Evolutionary conservation across 1,140 invertebrate genomes (phyloP).

Genomic region (Macrostomum lignano): DNA sequence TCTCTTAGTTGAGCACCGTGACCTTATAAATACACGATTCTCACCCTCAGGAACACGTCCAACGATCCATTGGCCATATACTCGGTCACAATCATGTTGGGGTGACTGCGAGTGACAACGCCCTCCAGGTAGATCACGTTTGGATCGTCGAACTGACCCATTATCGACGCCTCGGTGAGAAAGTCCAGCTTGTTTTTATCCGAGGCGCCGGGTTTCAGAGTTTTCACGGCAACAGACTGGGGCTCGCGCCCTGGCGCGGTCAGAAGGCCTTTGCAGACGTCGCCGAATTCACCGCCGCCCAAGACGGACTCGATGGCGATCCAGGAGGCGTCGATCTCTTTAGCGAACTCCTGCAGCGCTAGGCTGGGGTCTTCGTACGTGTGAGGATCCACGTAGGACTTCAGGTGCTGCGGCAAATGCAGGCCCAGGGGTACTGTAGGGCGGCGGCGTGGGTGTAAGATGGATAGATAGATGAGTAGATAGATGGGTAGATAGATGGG

Average conservation of each 20-base stretch:
- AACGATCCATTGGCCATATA: constrained; percentile 97
- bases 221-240: constrained; percentile 67
- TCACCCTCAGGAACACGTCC: constrained; percentile 73
- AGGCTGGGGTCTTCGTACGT: constrained; percentile 94
- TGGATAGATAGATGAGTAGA: too few relatives aligned
- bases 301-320: constrained; percentile 94
- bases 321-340: constrained; percentile 81
- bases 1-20: too few relatives aligned
- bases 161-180: constrained; percentile 82
- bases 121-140: constrained; percentile 97
- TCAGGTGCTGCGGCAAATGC: too few relatives aligned
- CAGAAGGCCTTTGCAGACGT: constrained; percentile 72
- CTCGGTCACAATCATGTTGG: constrained; percentile 97
- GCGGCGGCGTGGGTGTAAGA: too few relatives aligned
- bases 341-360: constrained; percentile 73
- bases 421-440: too few relatives aligned
- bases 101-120: constrained; percentile 89
- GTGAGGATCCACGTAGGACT: constrained; percentile 89
- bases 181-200: constrained; percentile 86
- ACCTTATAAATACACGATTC: constrained; percentile 8
- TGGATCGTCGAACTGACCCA: constrained; percentile 97
- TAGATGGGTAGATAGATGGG: too few relatives aligned
- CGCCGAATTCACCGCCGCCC: constrained; percentile 80
- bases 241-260: constrained; percentile 31
- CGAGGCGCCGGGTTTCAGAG: constrained; percentile 66